phyloP scores from a whole-genome alignment of 2,797 vertebrate genomes.

The Alectoris magna region DNA sequence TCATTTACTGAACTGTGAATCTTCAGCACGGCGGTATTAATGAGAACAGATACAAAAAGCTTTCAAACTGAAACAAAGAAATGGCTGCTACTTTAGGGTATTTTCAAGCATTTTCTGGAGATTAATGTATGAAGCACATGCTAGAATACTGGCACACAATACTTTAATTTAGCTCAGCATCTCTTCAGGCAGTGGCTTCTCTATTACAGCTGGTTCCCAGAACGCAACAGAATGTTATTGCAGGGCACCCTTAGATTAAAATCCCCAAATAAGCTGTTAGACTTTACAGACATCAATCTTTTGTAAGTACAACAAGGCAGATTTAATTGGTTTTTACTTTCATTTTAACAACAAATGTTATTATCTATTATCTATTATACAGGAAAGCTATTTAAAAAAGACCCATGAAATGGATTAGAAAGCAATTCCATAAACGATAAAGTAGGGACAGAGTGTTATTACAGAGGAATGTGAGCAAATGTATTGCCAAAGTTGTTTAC shows the following conservation, averaged over 20 bases:
- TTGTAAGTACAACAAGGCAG: slow-evolving; percentile 50
- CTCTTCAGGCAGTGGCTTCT: slow-evolving; percentile 68
- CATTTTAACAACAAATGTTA: slow-evolving; percentile 50
- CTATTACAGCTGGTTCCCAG: slow-evolving; percentile 23
- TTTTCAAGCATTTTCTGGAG: slow-evolving; percentile 58
- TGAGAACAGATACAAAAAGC: slow-evolving; percentile 57
- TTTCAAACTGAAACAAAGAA: slow-evolving; percentile 69
- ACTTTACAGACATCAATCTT: slow-evolving; percentile 57
- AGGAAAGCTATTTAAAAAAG: slow-evolving; percentile 22
- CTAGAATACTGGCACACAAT: slow-evolving; percentile 55
- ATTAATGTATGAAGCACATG: slow-evolving; percentile 49
- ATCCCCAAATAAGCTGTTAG: slow-evolving; percentile 61
- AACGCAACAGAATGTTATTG: slow-evolving; percentile 52
- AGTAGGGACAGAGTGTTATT: background rate
- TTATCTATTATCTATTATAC: slow-evolving; percentile 42
- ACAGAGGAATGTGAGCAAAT: slow-evolving; percentile 24
- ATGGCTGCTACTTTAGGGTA: slow-evolving; percentile 56
- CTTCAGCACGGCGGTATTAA: slow-evolving; percentile 41
- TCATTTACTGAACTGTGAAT: slow-evolving; percentile 52
- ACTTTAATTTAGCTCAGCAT: slow-evolving; percentile 67
- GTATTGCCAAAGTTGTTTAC: slow-evolving; percentile 23
- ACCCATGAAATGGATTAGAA: slow-evolving; percentile 34
- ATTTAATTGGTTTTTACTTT: slow-evolving; percentile 64
- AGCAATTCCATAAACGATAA: slow-evolving; percentile 28
- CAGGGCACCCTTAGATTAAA: slow-evolving; percentile 59